phyloP scores from a whole-genome alignment of 2,888 invertebrate genomes.

The Yponomeuta plumbellus region DNA sequence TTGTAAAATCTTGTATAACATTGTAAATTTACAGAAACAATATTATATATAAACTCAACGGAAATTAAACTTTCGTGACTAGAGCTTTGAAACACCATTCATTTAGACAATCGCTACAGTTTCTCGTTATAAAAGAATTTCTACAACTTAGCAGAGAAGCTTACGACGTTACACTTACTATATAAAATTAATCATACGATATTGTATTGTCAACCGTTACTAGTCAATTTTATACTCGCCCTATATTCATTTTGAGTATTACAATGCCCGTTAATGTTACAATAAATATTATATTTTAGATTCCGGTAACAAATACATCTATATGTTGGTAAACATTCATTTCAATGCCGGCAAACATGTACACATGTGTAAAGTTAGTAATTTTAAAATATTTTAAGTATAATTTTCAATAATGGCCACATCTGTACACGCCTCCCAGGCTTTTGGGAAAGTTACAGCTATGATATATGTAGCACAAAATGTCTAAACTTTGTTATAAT shows the following conservation, averaged over 20 bases:
- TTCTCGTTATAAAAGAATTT: not conserved
- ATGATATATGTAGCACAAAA: constrained; percentile 41
- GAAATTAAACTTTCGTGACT: not conserved
- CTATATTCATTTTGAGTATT: constrained; percentile 65
- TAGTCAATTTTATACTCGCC: constrained; percentile 58
- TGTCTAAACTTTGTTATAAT: constrained; percentile 59
- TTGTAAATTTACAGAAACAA: constrained; percentile 4
- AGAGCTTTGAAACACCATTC: not conserved
- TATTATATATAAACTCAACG: not conserved
- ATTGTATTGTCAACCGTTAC: constrained; percentile 68
- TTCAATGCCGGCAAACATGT: not conserved
- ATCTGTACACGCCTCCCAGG: not conserved
- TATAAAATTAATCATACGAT: constrained; percentile 13
- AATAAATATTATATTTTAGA: constrained; percentile 36
- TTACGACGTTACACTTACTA: not conserved
- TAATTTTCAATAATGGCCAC: not conserved
- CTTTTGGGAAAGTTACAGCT: constrained; percentile 16
- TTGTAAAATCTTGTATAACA: constrained; percentile 7
- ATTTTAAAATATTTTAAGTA: constrained; percentile 21
- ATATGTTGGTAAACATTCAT: not conserved
- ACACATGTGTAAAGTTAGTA: constrained; percentile 23
- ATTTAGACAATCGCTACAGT: not conserved
- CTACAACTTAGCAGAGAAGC: not conserved
- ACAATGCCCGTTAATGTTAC: constrained; percentile 49
- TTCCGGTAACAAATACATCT: constrained; percentile 46